These are phyloP conservation scores for Dorcus parallelipipedus DNA, from an alignment of 2,888 invertebrate species.

Conservation along the genomic window DNA sequence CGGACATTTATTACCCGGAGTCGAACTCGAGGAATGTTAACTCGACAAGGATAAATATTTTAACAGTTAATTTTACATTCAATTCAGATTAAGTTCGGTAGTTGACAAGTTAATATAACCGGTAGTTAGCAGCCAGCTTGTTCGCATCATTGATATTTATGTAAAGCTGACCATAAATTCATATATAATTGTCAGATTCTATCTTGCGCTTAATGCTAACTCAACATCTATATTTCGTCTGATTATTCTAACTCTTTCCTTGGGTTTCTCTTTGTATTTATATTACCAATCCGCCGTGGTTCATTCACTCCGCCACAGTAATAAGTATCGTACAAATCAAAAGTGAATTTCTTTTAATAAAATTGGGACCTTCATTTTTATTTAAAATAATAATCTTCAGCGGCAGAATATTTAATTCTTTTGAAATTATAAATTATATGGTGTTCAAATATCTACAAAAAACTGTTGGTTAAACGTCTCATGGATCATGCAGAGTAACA, in stretches of 20 bases:
- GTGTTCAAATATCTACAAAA: too few species aligned
- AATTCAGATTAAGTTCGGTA: conserved; percentile 36
- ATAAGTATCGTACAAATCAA: too few species aligned
- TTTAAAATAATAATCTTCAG: too few species aligned
- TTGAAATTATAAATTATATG: too few species aligned
- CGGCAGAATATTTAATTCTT: too few species aligned
- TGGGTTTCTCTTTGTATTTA: background rate
- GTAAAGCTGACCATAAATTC: conserved; percentile 39
- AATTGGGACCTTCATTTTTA: too few species aligned
- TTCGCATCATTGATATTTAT: conserved; percentile 40
- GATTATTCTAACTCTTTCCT: conserved; percentile 11
- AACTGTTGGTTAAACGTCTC: too few species aligned
- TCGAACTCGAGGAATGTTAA: conserved; percentile 36
- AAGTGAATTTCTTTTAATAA: too few species aligned
- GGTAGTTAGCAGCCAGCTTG: conserved; percentile 31
- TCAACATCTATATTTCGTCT: conserved; percentile 14
- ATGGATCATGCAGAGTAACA: too few species aligned
- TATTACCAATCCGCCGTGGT: background rate
- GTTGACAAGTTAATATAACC: conserved; percentile 42
- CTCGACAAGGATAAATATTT: conserved; percentile 41
- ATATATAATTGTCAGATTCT: conserved; percentile 37
- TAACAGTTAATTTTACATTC: conserved; percentile 42
- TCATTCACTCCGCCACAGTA: too few species aligned
- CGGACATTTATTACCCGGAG: conserved; percentile 14
- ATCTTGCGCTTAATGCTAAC: conserved; percentile 18